Percentiles rank a stretch among this genome's conserved stretches.
These are phyloP conservation scores for Drosophila gaucha DNA, from an alignment of 2,888 invertebrate genomes.

Conservation along the genomic window DNA sequence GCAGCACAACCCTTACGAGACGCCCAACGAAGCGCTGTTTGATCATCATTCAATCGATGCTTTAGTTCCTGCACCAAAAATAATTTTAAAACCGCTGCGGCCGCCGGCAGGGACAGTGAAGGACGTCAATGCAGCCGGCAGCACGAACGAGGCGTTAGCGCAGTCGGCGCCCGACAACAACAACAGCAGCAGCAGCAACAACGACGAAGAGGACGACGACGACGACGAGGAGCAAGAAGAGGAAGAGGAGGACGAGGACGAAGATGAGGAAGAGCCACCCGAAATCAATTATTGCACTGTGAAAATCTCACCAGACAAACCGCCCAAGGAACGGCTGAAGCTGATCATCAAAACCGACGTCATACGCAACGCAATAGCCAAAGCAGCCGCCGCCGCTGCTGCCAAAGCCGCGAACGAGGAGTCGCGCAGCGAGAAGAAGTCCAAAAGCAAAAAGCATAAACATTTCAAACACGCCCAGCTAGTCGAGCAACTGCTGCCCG, in stretches of 20 bases:
- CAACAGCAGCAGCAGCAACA: slow-evolving; percentile 12
- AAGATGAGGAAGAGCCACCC: slow-evolving; percentile 80
- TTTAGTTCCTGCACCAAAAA: slow-evolving; percentile 75
- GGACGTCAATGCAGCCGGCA: slow-evolving; percentile 10
- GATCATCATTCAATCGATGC: slow-evolving; percentile 9
- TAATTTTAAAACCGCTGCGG: slow-evolving; percentile 76
- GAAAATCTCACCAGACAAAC: slow-evolving; percentile 84
- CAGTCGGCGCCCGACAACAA: background rate
- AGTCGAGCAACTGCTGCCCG: slow-evolving; percentile 19
- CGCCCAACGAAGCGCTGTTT: slow-evolving; percentile 19
- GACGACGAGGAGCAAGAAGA: slow-evolving; percentile 62
- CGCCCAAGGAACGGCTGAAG: slow-evolving; percentile 86
- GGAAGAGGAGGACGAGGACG: slow-evolving; percentile 67
- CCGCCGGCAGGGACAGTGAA: slow-evolving; percentile 56
- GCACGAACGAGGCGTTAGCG: slow-evolving; percentile 13
- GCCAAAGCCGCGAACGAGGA: slow-evolving; percentile 66
- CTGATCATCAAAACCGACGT: slow-evolving; percentile 84
- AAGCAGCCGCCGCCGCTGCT: slow-evolving; percentile 82
- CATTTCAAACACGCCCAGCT: slow-evolving; percentile 72
- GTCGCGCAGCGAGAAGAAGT: slow-evolving; percentile 68
- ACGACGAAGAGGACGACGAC: slow-evolving; percentile 41
- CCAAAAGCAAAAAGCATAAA: slow-evolving; percentile 84
- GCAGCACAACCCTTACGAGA: slow-evolving; percentile 33
- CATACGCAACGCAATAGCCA: slow-evolving; percentile 83
- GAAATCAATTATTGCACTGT: slow-evolving; percentile 84